Percentiles rank a stretch among this genome's conserved stretches.
phyloP scores from a whole-genome alignment of 2,888 invertebrate species.

The Drosophila koepferae region DNA sequence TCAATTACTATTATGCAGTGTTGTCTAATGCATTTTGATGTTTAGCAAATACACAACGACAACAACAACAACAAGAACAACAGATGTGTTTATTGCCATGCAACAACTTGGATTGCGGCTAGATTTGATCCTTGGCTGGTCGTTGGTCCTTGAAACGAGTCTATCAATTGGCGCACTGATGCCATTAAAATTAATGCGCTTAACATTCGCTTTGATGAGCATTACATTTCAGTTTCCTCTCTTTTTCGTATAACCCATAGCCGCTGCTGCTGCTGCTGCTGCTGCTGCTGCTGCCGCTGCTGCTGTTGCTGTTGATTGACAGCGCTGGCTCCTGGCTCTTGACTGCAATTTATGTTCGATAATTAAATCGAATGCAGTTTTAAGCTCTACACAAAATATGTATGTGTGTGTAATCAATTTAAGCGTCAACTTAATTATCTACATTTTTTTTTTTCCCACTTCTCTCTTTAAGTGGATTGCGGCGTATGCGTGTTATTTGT shows the following conservation, averaged over 20 bases:
- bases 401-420: constrained; percentile 72
- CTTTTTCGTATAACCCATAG: constrained; percentile 21
- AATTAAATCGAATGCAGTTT: constrained; percentile 80
- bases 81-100: neutral
- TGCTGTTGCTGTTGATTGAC: constrained; percentile 45
- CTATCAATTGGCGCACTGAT: constrained; percentile 29
- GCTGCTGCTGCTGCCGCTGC: too few relatives aligned
- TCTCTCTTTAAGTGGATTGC: constrained; percentile 8
- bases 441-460: constrained; percentile 34
- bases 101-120: constrained; percentile 3
- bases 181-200: constrained; percentile 50
- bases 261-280: too few relatives aligned
- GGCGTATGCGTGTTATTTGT: constrained; percentile 42
- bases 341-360: constrained; percentile 72
- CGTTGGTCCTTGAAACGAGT: constrained; percentile 8
- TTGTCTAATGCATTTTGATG: neutral
- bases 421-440: constrained; percentile 64
- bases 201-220: constrained; percentile 34
- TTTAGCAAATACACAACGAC: neutral
- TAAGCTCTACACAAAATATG: constrained; percentile 76
- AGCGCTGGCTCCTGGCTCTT: constrained; percentile 28
- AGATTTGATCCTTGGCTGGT: neutral
- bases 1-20: constrained; percentile 6
- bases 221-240: constrained; percentile 25
- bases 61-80: neutral